A percentile compares a stretch with the other conserved stretches of the same genome.
phyloP scores from a whole-genome alignment of 2,888 invertebrate genomes.

The Dendrolimus pini region DNA sequence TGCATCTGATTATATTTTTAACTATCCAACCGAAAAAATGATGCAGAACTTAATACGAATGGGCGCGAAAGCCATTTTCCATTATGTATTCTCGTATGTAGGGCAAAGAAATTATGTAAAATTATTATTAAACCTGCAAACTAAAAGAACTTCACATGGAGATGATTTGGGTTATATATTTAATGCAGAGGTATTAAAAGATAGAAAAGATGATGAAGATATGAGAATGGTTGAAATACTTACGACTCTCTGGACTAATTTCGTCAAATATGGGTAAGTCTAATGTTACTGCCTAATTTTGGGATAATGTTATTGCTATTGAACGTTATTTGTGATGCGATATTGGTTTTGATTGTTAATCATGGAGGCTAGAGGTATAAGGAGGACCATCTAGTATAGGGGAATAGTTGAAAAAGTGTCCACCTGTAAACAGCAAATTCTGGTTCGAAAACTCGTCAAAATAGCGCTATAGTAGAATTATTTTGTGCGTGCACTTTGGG shows the following conservation, averaged over 20 bases:
- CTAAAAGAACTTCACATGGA: constrained; percentile 24
- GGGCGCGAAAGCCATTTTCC: constrained; percentile 19
- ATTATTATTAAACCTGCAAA: constrained; percentile 13
- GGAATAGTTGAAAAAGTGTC: too few species aligned
- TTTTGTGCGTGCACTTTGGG: too few species aligned
- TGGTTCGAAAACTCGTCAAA: too few species aligned
- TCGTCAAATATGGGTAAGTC: constrained; percentile 24
- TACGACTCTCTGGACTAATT: constrained; percentile 18
- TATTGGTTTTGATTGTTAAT: too few species aligned
- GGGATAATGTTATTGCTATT: too few species aligned
- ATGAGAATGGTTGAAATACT: constrained; percentile 8
- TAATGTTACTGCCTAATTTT: too few species aligned
- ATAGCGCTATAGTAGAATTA: too few species aligned
- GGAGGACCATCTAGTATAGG: too few species aligned
- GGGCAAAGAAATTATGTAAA: constrained; percentile 29
- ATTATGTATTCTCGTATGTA: constrained; percentile 33
- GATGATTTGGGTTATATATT: constrained; percentile 40
- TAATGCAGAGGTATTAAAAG: constrained; percentile 3
- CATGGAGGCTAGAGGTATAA: too few species aligned
- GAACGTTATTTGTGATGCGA: too few species aligned
- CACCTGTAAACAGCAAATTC: too few species aligned
- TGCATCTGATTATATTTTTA: constrained; percentile 23
- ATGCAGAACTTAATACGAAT: constrained; percentile 20
- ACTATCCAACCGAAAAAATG: constrained; percentile 23
- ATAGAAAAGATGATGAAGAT: constrained; percentile 7